These are phyloP conservation scores for Dryoscopus gambensis DNA, from an alignment of 2,113 vertebrate genomes.

Conservation along the genomic window DNA sequence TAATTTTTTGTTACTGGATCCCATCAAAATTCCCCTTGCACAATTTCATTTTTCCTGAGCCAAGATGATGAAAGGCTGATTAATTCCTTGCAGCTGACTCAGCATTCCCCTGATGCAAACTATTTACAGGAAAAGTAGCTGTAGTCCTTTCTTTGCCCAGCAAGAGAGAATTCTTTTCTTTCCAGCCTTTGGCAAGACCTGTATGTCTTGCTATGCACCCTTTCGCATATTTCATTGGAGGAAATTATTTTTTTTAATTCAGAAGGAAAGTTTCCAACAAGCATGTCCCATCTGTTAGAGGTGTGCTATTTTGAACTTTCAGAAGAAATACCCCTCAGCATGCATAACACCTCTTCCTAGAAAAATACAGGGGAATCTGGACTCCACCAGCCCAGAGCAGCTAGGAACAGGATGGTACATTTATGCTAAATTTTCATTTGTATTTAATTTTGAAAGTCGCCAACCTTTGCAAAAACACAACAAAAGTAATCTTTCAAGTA, in stretches of 20 bases:
- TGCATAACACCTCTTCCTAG: background rate
- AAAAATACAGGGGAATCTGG: background rate
- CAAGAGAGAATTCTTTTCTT: background rate
- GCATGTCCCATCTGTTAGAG: background rate
- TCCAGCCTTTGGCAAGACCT: background rate
- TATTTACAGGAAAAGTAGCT: background rate
- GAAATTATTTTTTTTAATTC: background rate
- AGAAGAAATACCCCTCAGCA: background rate
- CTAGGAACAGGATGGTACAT: background rate
- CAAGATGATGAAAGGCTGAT: background rate
- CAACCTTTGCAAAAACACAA: background rate
- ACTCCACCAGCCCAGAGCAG: background rate
- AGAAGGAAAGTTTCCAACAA: background rate
- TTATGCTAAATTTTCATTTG: background rate
- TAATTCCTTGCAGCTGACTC: constrained; percentile 12
- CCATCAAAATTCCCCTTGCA: background rate
- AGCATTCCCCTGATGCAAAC: background rate
- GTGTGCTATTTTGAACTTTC: background rate
- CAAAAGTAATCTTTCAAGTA: background rate
- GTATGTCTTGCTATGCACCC: background rate
- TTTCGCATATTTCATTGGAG: background rate
- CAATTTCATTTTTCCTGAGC: background rate
- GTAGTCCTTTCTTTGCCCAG: background rate
- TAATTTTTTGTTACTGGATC: background rate
- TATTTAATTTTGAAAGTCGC: background rate